Conservation (phyloP, 2,888 invertebrate genomes). For the Bellardia bayeri region DNA sequence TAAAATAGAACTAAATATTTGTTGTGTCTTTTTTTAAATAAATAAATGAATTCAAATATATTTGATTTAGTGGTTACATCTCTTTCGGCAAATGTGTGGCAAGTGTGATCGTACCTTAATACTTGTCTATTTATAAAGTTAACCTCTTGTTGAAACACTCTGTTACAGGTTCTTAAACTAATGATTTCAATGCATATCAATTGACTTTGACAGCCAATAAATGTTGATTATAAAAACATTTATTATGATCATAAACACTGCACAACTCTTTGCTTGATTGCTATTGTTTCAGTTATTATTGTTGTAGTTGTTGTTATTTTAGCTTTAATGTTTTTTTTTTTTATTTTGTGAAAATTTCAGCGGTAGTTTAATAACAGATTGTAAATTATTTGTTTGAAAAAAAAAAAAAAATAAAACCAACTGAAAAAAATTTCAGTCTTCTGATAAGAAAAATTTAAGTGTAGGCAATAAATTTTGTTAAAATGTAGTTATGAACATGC, state of each 20-base stretch:
- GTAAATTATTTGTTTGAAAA: constrained; percentile 6
- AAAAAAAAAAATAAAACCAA: not conserved
- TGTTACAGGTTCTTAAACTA: not conserved
- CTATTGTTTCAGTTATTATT: not conserved
- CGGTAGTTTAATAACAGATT: constrained; percentile 6
- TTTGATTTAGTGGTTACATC: too few relatives aligned
- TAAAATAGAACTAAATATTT: too few relatives aligned
- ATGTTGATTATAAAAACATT: not conserved
- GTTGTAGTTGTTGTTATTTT: not conserved
- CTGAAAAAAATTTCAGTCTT: constrained; percentile 29
- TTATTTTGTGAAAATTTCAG: not conserved
- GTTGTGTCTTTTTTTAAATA: too few relatives aligned
- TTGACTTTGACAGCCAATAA: constrained; percentile 4
- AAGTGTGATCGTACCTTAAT: too few relatives aligned
- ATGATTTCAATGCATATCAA: not conserved
- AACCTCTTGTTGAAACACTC: not conserved
- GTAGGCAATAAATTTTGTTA: constrained; percentile 8
- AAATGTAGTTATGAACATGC: not conserved
- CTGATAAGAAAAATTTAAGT: constrained; percentile 31
- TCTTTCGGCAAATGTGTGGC: too few relatives aligned
- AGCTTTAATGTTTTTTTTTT: not conserved
- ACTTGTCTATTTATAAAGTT: not conserved
- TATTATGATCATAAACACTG: not conserved
- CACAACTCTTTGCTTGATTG: constrained; percentile 5
- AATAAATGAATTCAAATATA: too few relatives aligned